These are phyloP conservation scores for Drosophila takahashii DNA, from an alignment of 1,140 invertebrate genomes.

Conservation along the genomic window DNA sequence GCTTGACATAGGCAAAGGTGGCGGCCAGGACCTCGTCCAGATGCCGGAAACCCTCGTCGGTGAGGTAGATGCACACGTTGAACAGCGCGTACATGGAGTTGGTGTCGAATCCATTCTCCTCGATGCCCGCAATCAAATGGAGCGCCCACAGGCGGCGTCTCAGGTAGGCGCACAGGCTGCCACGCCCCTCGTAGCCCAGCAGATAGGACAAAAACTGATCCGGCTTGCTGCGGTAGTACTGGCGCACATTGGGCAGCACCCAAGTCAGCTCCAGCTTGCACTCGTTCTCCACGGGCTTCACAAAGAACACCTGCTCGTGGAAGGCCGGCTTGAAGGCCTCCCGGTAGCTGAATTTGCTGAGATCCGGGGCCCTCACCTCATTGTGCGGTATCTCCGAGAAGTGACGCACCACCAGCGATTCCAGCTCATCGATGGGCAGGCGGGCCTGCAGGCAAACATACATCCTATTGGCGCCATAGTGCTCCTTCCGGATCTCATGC, in stretches of 20 bases:
- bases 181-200: conserved; percentile 95
- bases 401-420: conserved; percentile 87
- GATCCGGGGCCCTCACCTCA: conserved; percentile 87
- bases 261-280: conserved; percentile 91
- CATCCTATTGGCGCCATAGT: conserved; percentile 96
- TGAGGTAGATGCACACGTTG: conserved; percentile 90
- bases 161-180: conserved; percentile 93
- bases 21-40: conserved; percentile 89
- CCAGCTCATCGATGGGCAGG: conserved; percentile 90
- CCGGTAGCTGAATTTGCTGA: conserved; percentile 83
- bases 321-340: conserved; percentile 89
- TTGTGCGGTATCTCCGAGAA: conserved; percentile 89
- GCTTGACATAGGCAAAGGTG: conserved; percentile 90
- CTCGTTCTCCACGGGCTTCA: conserved; percentile 91
- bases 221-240: conserved; percentile 91
- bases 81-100: conserved; percentile 91
- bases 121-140: conserved; percentile 90
- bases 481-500: conserved; percentile 91
- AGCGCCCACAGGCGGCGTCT: conserved; percentile 94
- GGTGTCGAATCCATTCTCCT: conserved; percentile 90
- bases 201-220: conserved; percentile 92
- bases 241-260: conserved; percentile 89
- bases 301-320: conserved; percentile 89
- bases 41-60: conserved; percentile 91
- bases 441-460: conserved; percentile 92